A percentile compares a stretch with the other conserved stretches of the same genome.
phyloP scores from a whole-genome alignment of 2,797 vertebrate genomes.

The Scleropages formosus region DNA sequence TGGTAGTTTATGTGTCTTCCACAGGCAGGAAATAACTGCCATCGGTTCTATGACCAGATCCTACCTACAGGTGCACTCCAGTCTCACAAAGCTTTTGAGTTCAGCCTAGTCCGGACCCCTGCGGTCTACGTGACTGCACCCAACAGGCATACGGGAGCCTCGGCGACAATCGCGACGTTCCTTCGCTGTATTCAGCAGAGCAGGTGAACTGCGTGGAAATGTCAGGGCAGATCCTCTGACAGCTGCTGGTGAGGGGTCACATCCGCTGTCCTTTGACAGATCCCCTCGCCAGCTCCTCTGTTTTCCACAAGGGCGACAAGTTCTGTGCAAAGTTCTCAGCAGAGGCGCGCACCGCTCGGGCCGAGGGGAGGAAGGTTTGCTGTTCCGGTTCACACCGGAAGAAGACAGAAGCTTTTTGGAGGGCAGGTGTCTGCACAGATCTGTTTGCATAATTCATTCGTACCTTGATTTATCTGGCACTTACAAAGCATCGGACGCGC shows the following conservation, averaged over 20 bases:
- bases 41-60: not conserved
- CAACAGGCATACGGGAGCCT: not conserved
- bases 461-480: too few relatives aligned
- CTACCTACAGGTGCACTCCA: not conserved
- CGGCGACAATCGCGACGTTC: not conserved
- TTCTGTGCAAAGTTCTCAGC: too few relatives aligned
- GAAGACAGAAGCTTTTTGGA: too few relatives aligned
- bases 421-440: too few relatives aligned
- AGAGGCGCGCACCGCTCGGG: not conserved
- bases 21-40: not conserved
- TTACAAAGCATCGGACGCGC: too few relatives aligned
- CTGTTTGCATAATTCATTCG: too few relatives aligned
- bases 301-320: not conserved
- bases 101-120: not conserved
- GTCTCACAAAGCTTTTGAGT: not conserved
- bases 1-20: too few relatives aligned
- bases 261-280: too few relatives aligned
- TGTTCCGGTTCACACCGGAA: too few relatives aligned
- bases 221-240: not conserved
- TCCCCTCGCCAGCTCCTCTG: not conserved
- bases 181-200: not conserved
- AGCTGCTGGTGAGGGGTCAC: not conserved
- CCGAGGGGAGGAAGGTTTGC: not conserved
- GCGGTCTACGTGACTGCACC: not conserved
- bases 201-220: not conserved